These are phyloP conservation scores for Diphyllodes magnificus DNA, from an alignment of 2,113 vertebrate genomes.

Conservation along the genomic window DNA sequence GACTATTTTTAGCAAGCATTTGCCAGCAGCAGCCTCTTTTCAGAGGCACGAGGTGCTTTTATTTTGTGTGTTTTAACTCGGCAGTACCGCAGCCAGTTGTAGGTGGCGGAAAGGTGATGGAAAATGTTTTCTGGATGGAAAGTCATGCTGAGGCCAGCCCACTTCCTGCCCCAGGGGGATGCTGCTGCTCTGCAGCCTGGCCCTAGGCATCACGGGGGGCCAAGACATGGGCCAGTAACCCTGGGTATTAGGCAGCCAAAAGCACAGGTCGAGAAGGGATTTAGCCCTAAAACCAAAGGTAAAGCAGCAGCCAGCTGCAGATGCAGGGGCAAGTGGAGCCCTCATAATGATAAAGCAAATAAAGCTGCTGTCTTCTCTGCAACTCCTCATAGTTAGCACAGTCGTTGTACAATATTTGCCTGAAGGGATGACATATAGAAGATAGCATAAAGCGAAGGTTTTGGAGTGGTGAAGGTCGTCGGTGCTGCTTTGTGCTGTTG, in stretches of 20 bases:
- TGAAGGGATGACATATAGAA: not conserved
- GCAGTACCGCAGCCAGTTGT: not conserved
- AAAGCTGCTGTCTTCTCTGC: not conserved
- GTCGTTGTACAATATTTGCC: not conserved
- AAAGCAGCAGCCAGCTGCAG: not conserved
- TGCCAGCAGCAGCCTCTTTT: not conserved
- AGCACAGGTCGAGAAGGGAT: accelerated
- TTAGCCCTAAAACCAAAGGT: not conserved
- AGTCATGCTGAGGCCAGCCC: not conserved
- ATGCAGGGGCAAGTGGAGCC: not conserved
- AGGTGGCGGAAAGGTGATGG: not conserved
- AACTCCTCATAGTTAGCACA: not conserved
- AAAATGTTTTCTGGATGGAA: slow-evolving; percentile 52
- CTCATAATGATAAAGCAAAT: not conserved
- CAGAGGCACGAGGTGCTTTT: not conserved
- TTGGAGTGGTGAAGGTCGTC: not conserved
- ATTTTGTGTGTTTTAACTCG: not conserved
- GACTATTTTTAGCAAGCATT: slow-evolving; percentile 11
- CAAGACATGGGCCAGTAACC: not conserved
- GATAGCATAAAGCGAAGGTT: not conserved
- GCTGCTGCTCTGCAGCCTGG: not conserved
- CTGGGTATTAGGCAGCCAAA: not conserved
- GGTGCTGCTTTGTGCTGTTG: not conserved
- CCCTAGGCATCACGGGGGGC: accelerated
- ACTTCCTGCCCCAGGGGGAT: slow-evolving; percentile 4